Base-by-base conservation (phyloP, 2,113 vertebrate species). In the Perca fluviatilis region DNA sequence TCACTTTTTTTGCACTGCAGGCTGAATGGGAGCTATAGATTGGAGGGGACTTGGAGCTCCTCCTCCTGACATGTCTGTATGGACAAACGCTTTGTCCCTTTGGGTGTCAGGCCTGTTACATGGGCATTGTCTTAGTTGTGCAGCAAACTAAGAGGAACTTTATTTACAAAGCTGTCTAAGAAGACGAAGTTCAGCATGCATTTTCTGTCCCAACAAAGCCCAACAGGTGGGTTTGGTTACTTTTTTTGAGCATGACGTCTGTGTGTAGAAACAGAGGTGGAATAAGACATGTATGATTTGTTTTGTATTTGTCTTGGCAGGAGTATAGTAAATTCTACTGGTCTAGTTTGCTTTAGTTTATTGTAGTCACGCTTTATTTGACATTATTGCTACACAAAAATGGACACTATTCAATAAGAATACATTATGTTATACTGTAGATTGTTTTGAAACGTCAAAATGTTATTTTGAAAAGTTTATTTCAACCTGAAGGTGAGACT, bases 141-240 rank as follows among this genome's bases (percentile, higher is more conserved):
- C 82, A 79, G 50, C 82, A 83, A 67, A 69, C 76, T 81, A 36
- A 70, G 68, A 84, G 79, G 70, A 81, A 58, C 61, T 74, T 78
- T 56, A 19, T 64, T 33, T 21, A 10, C 63, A 76, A 67, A 56
- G 19, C 7, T 77, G 49, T 76, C 23, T 10, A 43, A 77, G 80
- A 85, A 63, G 53, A 83, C 61, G 53, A 83, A 61, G 54, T 73
- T 57, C 74, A 86, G 69, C 46, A 95, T 95, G 94, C 64, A 68
- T 0, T 72, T 73, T 74, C 63, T 88, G 9, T 75, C 25, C 40
- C 86, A 65, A 8, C 58, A 71, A 6, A 69, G n/a, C 13, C 81
- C 62, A 79, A 65, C 90, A 90, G 94, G 95, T 95, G 74, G 6
- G 92, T 88, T 57, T 71, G 4, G 5, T 86, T 69, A 16, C 8